Evolutionary conservation across 1,140 invertebrate genomes (phyloP).

Genomic region (Achatina immaculata): DNA sequence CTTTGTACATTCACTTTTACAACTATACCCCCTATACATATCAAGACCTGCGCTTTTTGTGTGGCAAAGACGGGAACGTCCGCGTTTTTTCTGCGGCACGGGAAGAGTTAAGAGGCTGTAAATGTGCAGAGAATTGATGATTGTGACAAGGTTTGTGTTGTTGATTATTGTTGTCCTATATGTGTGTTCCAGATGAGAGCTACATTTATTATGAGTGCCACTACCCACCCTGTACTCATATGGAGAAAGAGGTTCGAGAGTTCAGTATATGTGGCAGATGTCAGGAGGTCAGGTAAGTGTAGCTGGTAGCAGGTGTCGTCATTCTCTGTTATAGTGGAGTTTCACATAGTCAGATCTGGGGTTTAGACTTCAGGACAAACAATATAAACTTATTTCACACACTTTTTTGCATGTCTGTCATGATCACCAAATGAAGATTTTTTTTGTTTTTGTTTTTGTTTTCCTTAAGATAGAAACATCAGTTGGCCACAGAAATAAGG

Average conservation of each 20-base stretch:
- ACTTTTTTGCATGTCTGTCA: neutral
- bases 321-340: neutral
- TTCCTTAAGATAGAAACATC: neutral
- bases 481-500: too few species aligned
- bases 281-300: slow-evolving; percentile 69
- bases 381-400: neutral
- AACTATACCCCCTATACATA: too few species aligned
- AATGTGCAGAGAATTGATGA: neutral
- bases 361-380: neutral
- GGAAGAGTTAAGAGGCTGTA: too few species aligned
- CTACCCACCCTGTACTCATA: slow-evolving; percentile 75
- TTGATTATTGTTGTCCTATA: too few species aligned
- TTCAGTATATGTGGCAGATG: slow-evolving; percentile 76
- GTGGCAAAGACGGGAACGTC: too few species aligned
- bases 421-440: neutral
- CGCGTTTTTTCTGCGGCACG: too few species aligned
- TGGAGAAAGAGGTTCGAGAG: slow-evolving; percentile 74
- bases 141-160: neutral
- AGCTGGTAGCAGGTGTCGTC: neutral
- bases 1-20: too few species aligned
- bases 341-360: neutral
- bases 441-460: too few species aligned
- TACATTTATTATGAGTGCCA: slow-evolving; percentile 75
- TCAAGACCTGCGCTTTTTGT: too few species aligned
- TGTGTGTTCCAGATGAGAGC: slow-evolving; percentile 65